phyloP scores from a whole-genome alignment of 2,113 vertebrate species.

The Pogona vitticeps region DNA sequence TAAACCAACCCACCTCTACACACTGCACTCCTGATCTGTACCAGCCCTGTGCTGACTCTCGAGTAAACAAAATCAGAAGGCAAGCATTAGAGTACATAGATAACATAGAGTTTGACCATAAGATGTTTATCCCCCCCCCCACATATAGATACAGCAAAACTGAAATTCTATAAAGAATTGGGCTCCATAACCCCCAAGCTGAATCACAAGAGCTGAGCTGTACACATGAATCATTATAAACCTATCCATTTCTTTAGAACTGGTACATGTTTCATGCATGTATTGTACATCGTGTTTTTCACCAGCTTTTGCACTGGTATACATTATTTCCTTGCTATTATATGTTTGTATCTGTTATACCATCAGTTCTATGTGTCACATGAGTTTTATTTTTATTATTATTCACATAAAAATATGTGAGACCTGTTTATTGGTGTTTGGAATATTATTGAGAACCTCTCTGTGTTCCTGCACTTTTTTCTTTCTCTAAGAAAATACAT shows the following conservation, averaged over 20 bases:
- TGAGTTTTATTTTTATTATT: conserved; percentile 43
- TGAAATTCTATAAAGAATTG: neutral
- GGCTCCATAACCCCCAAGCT: neutral
- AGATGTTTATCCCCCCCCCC: neutral
- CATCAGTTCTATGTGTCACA: conserved; percentile 53
- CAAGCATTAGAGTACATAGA: neutral
- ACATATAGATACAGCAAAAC: neutral
- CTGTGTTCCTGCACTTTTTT: conserved; percentile 71
- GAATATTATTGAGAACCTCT: conserved; percentile 73
- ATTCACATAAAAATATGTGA: conserved; percentile 63
- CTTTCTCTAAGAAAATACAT: conserved; percentile 59
- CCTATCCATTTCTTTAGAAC: neutral
- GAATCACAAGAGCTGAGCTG: neutral
- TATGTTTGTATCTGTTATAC: conserved; percentile 19
- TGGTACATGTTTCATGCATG: neutral
- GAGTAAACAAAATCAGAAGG: neutral
- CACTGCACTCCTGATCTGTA: neutral
- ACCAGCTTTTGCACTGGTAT: neutral
- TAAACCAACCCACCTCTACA: neutral
- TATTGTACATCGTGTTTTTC: conserved; percentile 33
- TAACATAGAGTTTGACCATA: neutral
- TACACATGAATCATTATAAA: neutral
- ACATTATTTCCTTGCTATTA: too few species aligned
- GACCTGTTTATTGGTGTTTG: conserved; percentile 70
- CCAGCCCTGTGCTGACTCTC: neutral